These are phyloP conservation scores for Ptyas mucosa DNA, from an alignment of 2,113 vertebrate genomes.

Conservation along the genomic window DNA sequence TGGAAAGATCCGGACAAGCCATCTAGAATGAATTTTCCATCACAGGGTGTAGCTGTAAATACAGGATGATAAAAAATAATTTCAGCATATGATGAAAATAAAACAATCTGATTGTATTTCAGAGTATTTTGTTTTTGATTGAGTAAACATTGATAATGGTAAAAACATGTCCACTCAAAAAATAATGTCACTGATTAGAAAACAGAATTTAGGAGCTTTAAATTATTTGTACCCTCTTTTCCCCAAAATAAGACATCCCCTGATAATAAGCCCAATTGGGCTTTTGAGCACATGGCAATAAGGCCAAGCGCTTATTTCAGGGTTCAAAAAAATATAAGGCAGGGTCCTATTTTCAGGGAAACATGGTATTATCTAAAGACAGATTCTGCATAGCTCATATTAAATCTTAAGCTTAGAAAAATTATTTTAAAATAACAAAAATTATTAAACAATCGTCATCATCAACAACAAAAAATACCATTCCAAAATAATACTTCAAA, in stretches of 20 bases:
- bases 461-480: not conserved
- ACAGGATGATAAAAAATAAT: constrained; percentile 9
- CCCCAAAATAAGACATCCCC: no score
- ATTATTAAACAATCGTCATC: not conserved
- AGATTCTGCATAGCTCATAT: not conserved
- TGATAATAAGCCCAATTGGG: no score
- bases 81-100: not conserved
- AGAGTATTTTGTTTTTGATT: not conserved
- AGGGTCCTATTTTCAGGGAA: no score
- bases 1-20: constrained; percentile 71
- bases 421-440: not conserved
- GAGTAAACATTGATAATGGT: not conserved
- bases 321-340: no score
- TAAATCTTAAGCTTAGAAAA: not conserved
- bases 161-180: not conserved
- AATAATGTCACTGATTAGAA: not conserved
- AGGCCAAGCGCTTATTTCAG: no score
- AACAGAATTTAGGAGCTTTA: not conserved
- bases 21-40: constrained; percentile 75
- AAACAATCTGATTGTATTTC: not conserved
- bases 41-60: constrained; percentile 70
- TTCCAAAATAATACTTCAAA: not conserved
- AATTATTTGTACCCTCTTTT: constrained; percentile 21
- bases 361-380: not conserved
- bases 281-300: no score